A percentile compares a stretch with the other conserved stretches of the same genome.
Evolutionary conservation across 2,113 vertebrate species (phyloP).

Genomic region (Halichoeres trimaculatus): DNA sequence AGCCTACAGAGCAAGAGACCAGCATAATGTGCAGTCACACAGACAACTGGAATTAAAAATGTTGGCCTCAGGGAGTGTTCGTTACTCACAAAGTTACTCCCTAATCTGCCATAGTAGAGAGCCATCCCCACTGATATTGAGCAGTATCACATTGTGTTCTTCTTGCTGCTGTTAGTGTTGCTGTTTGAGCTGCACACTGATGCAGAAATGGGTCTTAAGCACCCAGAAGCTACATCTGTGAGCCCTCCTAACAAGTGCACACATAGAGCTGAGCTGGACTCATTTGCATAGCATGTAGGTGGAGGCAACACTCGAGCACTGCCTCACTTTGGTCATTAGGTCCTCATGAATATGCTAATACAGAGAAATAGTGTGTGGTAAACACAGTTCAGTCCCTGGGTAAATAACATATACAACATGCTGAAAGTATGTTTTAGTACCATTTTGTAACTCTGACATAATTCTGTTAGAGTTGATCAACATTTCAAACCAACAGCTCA

Average conservation of each 20-base stretch:
- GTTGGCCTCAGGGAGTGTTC: no score
- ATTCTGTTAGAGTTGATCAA: no score
- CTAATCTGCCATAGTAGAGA: neutral
- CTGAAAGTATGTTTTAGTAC: neutral
- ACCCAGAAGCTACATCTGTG: constrained; percentile 43
- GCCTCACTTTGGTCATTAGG: constrained; percentile 70
- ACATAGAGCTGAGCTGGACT: constrained; percentile 43
- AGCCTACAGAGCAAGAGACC: no score
- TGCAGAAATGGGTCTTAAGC: constrained; percentile 19
- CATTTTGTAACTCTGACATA: no score
- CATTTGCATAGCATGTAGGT: constrained; percentile 70
- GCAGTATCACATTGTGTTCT: neutral
- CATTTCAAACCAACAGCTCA: no score
- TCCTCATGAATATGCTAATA: constrained; percentile 66
- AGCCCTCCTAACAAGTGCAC: constrained; percentile 55
- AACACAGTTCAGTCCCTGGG: constrained; percentile 11
- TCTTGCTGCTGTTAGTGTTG: neutral
- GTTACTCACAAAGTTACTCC: no score
- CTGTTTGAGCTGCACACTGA: constrained; percentile 14
- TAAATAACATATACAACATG: constrained; percentile 1
- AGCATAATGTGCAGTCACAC: no score
- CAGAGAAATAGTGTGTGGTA: constrained; percentile 3
- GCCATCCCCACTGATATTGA: neutral
- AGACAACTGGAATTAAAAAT: no score
- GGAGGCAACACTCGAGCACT: constrained; percentile 60